Evolutionary conservation across 2,113 vertebrate genomes (phyloP), one percentile per base, ranked within the genome.

Genomic region (Paratilapia polleni): DNA sequence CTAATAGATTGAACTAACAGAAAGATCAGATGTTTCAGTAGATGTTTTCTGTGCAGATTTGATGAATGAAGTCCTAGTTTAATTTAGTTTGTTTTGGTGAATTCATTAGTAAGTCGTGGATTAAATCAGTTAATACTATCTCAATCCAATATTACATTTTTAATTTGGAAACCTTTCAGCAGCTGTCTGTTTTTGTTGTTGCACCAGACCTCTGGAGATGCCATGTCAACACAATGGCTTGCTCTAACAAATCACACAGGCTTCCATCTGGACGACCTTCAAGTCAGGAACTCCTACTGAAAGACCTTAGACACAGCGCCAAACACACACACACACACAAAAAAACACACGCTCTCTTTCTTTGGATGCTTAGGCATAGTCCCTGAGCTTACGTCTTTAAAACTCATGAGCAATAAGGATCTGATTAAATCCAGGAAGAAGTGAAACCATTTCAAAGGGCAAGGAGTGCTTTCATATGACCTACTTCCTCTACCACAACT

Each of bases 381-480:
- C 87, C 66, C 66, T 47, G 26, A 73, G 77, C 73, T 80, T 66
- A 64, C 38, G 20, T 83, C 78, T 88, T 92, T 77, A 87, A 87
- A 89, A 62, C 68, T 66, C 61, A 77, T 61, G 73, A 90, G 89
- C 77, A 90, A 84, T 81, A 59, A 66, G 82, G 2, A 38, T 20
- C 52, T 79, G 83, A 83, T 93, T 90, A 80, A 4, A 49, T 81
- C 79, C 77, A 91, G 52, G 56, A 77, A 84, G 83, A 60, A 87
- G 83, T 77, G 84, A 76, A 88, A 78, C 77, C 17, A 22, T 90
- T 70, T 90, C 68, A 85, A 87, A 81, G 81, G 24, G 54, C 24
- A 47, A 61, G 47, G 74, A 90, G 73, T 59, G 79, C 83, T 86
- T 86, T 89, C 86, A 88, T 84, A 87, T 84, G 75, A 63, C 34